These are phyloP conservation scores for Oscheius myriophilus DNA, from an alignment of 2,888 invertebrate genomes.

Conservation along the genomic window DNA sequence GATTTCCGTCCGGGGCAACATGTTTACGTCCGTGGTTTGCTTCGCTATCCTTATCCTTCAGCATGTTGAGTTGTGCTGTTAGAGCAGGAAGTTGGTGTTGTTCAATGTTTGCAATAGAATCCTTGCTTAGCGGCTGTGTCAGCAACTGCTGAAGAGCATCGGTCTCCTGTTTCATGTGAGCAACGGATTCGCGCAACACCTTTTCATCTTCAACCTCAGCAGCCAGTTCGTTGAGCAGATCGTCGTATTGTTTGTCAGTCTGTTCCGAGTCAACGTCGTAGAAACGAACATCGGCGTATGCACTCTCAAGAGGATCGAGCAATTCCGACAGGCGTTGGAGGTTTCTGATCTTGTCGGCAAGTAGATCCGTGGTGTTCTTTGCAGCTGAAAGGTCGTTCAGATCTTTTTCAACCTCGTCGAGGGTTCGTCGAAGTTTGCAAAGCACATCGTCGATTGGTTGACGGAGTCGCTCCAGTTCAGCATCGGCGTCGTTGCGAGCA, in stretches of 20 bases:
- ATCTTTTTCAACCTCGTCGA: conserved; percentile 36
- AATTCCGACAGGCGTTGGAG: conserved; percentile 56
- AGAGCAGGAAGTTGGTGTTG: conserved; percentile 42
- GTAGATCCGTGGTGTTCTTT: conserved; percentile 34
- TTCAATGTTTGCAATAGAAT: conserved; percentile 20
- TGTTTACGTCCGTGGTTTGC: conserved; percentile 37
- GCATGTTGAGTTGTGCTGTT: conserved; percentile 42
- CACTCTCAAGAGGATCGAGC: conserved; percentile 58
- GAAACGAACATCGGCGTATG: conserved; percentile 61
- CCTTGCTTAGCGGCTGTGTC: conserved; percentile 26
- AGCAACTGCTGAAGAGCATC: conserved; percentile 36
- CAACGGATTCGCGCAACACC: conserved; percentile 46
- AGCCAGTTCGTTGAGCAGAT: conserved; percentile 43
- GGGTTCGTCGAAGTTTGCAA: conserved; percentile 32
- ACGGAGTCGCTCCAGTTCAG: conserved; percentile 46
- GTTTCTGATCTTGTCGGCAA: conserved; percentile 38
- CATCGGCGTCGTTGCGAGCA: conserved; percentile 51
- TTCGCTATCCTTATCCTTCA: conserved; percentile 41
- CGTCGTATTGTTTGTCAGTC: conserved; percentile 52
- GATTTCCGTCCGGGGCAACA: conserved; percentile 38
- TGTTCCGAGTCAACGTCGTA: conserved; percentile 60
- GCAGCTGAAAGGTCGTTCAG: conserved; percentile 34
- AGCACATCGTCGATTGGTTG: conserved; percentile 37
- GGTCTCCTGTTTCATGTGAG: conserved; percentile 46
- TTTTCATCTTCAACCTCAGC: conserved; percentile 50